Evolutionary conservation across 2,888 invertebrate species (phyloP).

Genomic region (Cheilosia vernalis): DNA sequence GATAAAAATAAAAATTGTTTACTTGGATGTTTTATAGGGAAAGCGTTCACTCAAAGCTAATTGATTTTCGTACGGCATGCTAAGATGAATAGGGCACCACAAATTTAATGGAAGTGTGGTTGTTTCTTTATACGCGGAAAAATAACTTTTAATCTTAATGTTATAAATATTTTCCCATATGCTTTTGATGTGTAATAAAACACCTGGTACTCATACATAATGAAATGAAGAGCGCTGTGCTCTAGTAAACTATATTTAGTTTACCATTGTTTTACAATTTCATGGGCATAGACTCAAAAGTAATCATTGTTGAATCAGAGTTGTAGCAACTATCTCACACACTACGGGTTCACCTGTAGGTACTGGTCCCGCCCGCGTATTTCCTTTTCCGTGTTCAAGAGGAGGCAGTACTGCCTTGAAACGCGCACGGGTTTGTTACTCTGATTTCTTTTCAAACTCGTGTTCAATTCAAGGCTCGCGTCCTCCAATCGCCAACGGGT

Average conservation of each 20-base stretch:
- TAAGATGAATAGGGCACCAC: background rate
- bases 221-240: slow-evolving; percentile 1
- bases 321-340: no score
- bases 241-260: background rate
- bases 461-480: no score
- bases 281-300: background rate
- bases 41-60: slow-evolving; percentile 5
- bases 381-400: no score
- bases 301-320: background rate
- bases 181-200: slow-evolving; percentile 8
- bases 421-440: no score
- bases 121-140: background rate
- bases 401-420: no score
- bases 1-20: slow-evolving; percentile 30
- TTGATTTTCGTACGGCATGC: slow-evolving; percentile 12
- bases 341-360: no score
- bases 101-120: slow-evolving; percentile 13
- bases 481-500: no score
- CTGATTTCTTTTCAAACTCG: no score
- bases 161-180: slow-evolving; percentile 39
- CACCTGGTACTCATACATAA: slow-evolving; percentile 22
- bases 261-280: background rate
- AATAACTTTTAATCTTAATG: slow-evolving; percentile 15
- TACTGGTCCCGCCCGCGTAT: no score
- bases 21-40: slow-evolving; percentile 25